Base-by-base conservation (phyloP, 92 coral and sea anemone species). In the Galaxea fascicularis region DNA sequence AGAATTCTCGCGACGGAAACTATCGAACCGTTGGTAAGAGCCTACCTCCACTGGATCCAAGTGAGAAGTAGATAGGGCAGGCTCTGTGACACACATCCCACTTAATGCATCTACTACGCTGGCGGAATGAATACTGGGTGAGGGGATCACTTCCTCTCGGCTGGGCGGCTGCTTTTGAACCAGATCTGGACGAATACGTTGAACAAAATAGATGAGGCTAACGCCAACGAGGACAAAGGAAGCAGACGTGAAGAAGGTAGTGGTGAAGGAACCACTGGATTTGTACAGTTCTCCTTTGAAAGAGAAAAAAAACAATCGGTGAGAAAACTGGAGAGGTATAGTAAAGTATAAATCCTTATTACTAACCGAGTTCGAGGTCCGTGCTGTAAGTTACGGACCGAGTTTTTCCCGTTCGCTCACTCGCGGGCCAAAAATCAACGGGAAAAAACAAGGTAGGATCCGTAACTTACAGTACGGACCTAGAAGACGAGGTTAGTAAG, bases 171-270 rank as follows among this genome's bases (percentile, higher is more conserved):
- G 65, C 84, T 79, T 79, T n/a, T 24, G 75, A 63, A 77, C 70
- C 82, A 91, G 62, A 14, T 91, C 95, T 64, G 95, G 98, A 62
- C 83, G 88, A n/a, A 89, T 66, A 29, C 94, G 88, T 44, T 92
- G 86, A 10, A 94, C 95, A n/a, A 94, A 11, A 52, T 92, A 94
- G 84, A 94, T 77, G 56, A 92, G 72, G 71, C 80, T 60, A 1
- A 82, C 78, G 11, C 95, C 95, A 20, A 87, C 28, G 20, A 93
- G 80, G 51, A 94, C 86, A 31, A 87, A 65, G 12, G 76, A 31
- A 60, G 92, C 86, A 24, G 94, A 89, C 4, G 53, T 76, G 51
- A 88, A 75, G 87, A 94, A 92, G 20, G 91, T 84, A 22, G 78
- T 66, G 29, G 78, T 81, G 85, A 92, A 94, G 59, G 98, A 92